A percentile compares a stretch with the other conserved stretches of the same genome.
Evolutionary conservation across 37 sponge, comb jelly and placozoan genomes (phyloP).

Genomic region (Beroe ovata): DNA sequence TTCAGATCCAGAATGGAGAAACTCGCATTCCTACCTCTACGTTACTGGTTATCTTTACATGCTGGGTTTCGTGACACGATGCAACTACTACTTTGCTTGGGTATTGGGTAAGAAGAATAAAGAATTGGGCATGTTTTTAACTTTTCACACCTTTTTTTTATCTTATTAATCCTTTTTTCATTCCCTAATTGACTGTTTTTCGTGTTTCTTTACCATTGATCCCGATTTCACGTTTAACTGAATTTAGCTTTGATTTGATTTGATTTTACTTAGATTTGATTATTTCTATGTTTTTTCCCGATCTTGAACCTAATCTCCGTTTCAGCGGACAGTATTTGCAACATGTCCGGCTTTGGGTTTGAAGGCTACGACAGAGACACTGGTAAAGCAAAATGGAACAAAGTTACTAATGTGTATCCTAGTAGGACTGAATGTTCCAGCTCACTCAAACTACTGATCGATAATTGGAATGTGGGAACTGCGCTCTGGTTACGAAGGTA

Average conservation of each 20-base stretch:
- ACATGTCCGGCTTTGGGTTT: conserved; percentile 82
- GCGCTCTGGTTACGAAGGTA: conserved; percentile 79
- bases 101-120: conserved; percentile 29
- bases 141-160: too few species aligned
- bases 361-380: conserved; percentile 73
- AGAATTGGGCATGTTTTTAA: too few species aligned
- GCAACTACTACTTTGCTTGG: conserved; percentile 69
- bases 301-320: conserved; percentile 69
- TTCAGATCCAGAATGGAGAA: conserved; percentile 52
- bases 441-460: conserved; percentile 66
- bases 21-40: conserved; percentile 17
- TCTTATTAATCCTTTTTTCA: too few species aligned
- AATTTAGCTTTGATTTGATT: too few species aligned
- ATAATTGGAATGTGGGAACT: conserved; percentile 75
- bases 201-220: too few species aligned
- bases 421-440: conserved; percentile 67
- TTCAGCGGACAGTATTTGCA: conserved; percentile 75
- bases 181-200: too few species aligned
- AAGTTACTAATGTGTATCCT: conserved; percentile 65
- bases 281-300: too few species aligned
- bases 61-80: not conserved
- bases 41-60: conserved; percentile 9
- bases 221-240: too few species aligned
- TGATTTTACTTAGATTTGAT: too few species aligned
- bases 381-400: conserved; percentile 76